Conservation (phyloP, 2,888 invertebrate genomes). For the Dyspetes luteomarginatus region DNA sequence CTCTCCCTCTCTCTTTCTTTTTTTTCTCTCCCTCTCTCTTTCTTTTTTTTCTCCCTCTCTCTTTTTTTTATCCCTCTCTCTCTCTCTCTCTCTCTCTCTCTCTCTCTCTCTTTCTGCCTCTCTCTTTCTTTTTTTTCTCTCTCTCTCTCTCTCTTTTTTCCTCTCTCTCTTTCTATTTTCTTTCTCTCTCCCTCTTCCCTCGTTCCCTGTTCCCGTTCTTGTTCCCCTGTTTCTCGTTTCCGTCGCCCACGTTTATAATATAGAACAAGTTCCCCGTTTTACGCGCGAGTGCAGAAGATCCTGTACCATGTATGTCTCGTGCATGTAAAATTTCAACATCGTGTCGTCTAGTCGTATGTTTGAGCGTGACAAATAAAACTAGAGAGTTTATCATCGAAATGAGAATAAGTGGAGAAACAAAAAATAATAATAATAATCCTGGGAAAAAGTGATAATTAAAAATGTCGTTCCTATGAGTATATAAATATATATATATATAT, state of each 20-base stretch:
- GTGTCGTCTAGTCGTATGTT: constrained; percentile 42
- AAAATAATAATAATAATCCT: background rate
- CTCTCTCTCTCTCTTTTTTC: background rate
- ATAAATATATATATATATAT: too few species aligned
- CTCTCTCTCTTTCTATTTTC: background rate
- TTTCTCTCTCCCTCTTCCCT: background rate
- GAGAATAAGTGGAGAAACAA: background rate
- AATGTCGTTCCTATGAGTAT: too few species aligned
- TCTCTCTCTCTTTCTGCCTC: background rate
- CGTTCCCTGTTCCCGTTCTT: constrained; percentile 14
- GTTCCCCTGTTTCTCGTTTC: constrained; percentile 50
- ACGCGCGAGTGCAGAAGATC: constrained; percentile 53
- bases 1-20: background rate
- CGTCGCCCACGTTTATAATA: constrained; percentile 58
- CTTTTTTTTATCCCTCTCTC: constrained; percentile 35
- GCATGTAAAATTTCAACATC: constrained; percentile 45
- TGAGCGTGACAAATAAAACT: constrained; percentile 32
- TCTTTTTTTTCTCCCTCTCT: background rate
- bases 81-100: background rate
- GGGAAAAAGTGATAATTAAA: too few species aligned
- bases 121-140: background rate
- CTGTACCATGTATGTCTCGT: background rate
- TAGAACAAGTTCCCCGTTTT: constrained; percentile 63
- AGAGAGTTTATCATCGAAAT: background rate
- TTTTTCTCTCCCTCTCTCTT: background rate